phyloP scores from a whole-genome alignment of 2,797 vertebrate species.

The Girardinus metallicus region DNA sequence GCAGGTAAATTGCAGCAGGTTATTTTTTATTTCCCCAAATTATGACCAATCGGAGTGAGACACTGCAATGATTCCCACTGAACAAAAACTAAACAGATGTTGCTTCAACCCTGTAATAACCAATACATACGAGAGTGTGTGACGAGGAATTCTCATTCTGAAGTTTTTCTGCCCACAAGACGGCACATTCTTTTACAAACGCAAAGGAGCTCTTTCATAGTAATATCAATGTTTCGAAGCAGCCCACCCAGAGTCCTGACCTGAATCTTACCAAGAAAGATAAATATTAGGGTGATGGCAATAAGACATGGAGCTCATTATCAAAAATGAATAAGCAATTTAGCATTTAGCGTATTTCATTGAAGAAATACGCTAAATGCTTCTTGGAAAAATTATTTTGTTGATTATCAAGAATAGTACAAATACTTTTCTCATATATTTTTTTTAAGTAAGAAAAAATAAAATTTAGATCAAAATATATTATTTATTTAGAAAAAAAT shows the following conservation, averaged over 20 bases:
- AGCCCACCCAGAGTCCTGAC: background rate
- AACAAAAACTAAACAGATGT: background rate
- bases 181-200: background rate
- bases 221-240: background rate
- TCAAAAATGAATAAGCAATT: background rate
- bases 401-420: background rate
- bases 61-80: background rate
- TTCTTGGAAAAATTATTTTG: background rate
- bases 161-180: background rate
- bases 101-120: background rate
- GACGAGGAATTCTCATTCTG: background rate
- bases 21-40: background rate
- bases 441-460: background rate
- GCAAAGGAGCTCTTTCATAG: background rate
- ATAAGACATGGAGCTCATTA: background rate
- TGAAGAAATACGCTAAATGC: background rate
- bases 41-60: background rate
- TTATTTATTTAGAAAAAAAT: background rate
- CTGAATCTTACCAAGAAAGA: background rate
- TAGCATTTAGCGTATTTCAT: too few relatives aligned
- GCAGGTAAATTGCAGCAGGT: background rate
- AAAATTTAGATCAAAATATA: background rate
- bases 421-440: background rate
- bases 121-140: too few relatives aligned
- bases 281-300: background rate